Evolutionary conservation across 2,113 vertebrate genomes (phyloP).

Genomic region (Sebastes fasciatus): DNA sequence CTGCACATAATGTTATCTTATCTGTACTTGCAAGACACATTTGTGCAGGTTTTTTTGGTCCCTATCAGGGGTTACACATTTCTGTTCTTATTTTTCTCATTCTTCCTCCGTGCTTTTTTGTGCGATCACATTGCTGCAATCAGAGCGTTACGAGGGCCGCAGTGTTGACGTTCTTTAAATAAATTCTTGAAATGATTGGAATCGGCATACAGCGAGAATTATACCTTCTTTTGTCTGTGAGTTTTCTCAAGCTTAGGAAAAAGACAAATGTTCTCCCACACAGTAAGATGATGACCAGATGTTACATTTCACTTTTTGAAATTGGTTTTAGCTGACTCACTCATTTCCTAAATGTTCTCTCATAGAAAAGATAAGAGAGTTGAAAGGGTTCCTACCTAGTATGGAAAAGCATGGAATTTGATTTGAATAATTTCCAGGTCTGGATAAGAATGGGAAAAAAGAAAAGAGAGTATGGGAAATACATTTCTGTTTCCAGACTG

Average conservation of each 20-base stretch:
- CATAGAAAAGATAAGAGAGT: too few relatives aligned
- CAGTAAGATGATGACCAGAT: background rate
- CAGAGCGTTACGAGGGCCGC: background rate
- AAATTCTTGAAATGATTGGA: background rate
- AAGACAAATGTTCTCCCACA: background rate
- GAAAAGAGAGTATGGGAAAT: too few relatives aligned
- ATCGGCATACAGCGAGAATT: background rate
- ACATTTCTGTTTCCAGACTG: too few relatives aligned
- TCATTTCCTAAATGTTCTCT: background rate
- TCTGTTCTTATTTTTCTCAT: background rate
- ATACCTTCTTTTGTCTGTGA: background rate
- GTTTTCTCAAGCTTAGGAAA: background rate
- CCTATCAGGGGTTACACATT: background rate
- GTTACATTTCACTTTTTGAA: background rate
- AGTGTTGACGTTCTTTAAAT: background rate
- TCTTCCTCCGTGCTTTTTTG: background rate
- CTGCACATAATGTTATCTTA: background rate
- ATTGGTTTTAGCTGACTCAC: background rate
- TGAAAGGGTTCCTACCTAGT: background rate
- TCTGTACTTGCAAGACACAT: background rate
- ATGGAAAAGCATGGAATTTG: too few relatives aligned
- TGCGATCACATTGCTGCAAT: slow-evolving; percentile 18
- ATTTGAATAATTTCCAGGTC: too few relatives aligned
- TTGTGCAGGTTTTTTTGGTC: background rate
- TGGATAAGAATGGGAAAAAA: too few relatives aligned